Conservation (phyloP, 2,113 vertebrate genomes). For the Paracanthobrama guichenoti region DNA sequence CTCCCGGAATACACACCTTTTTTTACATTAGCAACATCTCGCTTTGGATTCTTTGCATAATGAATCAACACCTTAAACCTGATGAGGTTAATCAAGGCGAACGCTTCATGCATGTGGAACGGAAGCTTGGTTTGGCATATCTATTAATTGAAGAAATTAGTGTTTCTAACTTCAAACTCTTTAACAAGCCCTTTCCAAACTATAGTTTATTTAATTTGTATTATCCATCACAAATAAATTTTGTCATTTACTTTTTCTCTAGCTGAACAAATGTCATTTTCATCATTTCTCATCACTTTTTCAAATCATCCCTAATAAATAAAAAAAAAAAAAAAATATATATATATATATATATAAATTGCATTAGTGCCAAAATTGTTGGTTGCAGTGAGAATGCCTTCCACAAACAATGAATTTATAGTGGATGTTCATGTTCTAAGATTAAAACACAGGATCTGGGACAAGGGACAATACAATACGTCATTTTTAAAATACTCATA, state of each 20-base stretch:
- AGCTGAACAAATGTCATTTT: neutral
- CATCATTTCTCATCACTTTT: neutral
- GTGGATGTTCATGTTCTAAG: no score
- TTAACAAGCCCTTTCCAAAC: neutral
- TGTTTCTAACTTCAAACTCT: neutral
- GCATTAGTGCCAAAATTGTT: no score
- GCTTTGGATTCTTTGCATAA: neutral
- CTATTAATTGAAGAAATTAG: neutral
- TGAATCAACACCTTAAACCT: conserved; percentile 18
- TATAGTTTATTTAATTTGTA: neutral
- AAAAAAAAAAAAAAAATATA: no score
- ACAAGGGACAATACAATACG: neutral
- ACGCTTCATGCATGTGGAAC: neutral
- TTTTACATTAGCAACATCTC: neutral
- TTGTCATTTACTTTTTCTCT: neutral
- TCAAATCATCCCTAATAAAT: no score
- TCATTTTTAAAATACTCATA: neutral
- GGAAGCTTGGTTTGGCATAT: neutral
- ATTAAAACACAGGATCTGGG: neutral
- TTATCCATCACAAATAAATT: neutral
- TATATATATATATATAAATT: no score
- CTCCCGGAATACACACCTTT: conserved; percentile 19
- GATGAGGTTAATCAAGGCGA: neutral
- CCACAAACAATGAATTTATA: no score
- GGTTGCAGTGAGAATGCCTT: no score